Percentiles rank a stretch among this genome's conserved stretches.
Conservation (phyloP, 2,113 vertebrate species). For the Alces alces region DNA sequence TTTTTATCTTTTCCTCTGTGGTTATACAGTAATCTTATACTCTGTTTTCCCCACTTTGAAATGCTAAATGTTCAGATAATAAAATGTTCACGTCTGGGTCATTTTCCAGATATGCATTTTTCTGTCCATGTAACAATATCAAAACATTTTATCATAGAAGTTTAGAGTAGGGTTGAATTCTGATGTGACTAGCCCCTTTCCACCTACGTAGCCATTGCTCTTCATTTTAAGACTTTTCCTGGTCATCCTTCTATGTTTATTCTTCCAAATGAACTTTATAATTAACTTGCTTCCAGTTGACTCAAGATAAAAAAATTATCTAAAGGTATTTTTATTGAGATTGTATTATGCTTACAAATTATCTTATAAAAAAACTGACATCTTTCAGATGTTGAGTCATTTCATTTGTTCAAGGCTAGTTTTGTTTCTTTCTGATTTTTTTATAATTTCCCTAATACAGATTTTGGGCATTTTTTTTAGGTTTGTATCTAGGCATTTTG, state of each 20-base stretch:
- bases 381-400: background rate
- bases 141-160: background rate
- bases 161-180: background rate
- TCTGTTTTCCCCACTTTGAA: background rate
- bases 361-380: background rate
- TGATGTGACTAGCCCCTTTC: background rate
- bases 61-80: background rate
- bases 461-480: background rate
- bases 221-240: background rate
- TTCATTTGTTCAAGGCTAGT: background rate
- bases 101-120: slow-evolving; percentile 3
- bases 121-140: background rate
- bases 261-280: background rate
- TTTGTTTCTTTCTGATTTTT: slow-evolving; percentile 2
- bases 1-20: background rate
- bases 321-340: background rate
- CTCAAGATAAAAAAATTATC: background rate
- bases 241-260: background rate
- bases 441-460: background rate
- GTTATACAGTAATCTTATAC: background rate
- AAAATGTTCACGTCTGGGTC: background rate
- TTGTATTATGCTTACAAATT: background rate
- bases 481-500: background rate
- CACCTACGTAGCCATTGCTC: background rate
- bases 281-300: background rate